phyloP scores from a whole-genome alignment of 2,113 vertebrate species.

The Mastomys coucha region DNA sequence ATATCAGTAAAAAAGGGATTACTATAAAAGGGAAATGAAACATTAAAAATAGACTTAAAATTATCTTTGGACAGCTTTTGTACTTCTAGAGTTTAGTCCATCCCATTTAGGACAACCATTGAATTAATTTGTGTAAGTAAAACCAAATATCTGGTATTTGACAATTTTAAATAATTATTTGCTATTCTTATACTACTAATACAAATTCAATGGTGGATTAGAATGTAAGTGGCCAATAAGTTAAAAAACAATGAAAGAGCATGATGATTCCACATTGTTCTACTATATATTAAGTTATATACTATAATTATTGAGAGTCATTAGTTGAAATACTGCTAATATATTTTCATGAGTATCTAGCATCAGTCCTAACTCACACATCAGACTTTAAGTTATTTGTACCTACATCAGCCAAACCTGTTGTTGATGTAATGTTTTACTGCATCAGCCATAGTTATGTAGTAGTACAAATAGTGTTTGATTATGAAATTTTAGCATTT shows the following conservation, averaged over 20 bases:
- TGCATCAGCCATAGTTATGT: background rate
- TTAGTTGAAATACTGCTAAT: background rate
- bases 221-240: background rate
- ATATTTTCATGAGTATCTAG: background rate
- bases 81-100: background rate
- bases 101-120: background rate
- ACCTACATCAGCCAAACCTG: background rate
- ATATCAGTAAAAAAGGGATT: background rate
- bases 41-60: background rate
- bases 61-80: background rate
- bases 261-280: background rate
- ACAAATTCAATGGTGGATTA: background rate
- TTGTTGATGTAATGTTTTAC: background rate
- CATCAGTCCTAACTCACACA: background rate
- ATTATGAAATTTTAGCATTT: background rate
- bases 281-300: background rate
- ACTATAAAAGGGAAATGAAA: background rate
- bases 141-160: background rate
- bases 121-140: background rate
- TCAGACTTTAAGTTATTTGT: background rate
- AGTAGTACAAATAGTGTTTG: background rate
- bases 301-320: background rate
- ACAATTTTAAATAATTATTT: conserved; percentile 40
- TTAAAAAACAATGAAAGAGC: background rate
- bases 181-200: conserved; percentile 2